Base-by-base conservation (phyloP, 2,888 invertebrate genomes). In the Exephanes ischioxanthus region DNA sequence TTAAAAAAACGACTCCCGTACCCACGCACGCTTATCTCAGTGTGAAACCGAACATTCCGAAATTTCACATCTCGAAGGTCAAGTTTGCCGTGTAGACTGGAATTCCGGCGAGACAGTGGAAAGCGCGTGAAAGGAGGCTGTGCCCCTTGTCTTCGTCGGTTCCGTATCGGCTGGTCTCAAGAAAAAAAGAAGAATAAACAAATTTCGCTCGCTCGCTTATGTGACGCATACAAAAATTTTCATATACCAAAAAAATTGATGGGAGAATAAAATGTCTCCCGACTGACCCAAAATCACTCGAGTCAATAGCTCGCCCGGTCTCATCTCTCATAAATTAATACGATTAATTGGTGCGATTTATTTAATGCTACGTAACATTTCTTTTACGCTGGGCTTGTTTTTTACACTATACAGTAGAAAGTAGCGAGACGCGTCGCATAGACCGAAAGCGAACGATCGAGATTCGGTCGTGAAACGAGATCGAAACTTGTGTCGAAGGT, bases 21-120 rank as follows among this genome's bases (percentile, higher is more conserved):
- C n/a, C 19, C 26, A 79, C 53, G 75, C 41, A 41, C 63, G 48
- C 53, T 53, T 70, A 41, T 22, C 80, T 26, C n/a, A 2, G 7
- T 71, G 68, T 71, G 53, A 63, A 41, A 51, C 41, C 70, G 67
- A 58, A 78, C 33, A 68, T 71, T 79, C 72, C 68, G 33, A 85
- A 84, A 87, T 86, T 87, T 86, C 86, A 84, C 84, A 80, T 84
- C 45, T 48, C 86, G 83, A 84, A 87, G 86, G 84, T 87, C 87
- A 86, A 86, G 84, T 84, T 86, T 83, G 86, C 78, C 80, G 58
- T 48, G 30, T 30, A 41, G 41, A 68, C 79, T 73, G 73, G 71
- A 86, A 86, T 85, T 83, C 77, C 72, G 67, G 16, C n/a, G 80
- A 63, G 73, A 78, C 70, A 67, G 78, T 86, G 82, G 73, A 81